Conservation (phyloP, 1,140 invertebrate genomes). For the Diorhabda elongata region DNA sequence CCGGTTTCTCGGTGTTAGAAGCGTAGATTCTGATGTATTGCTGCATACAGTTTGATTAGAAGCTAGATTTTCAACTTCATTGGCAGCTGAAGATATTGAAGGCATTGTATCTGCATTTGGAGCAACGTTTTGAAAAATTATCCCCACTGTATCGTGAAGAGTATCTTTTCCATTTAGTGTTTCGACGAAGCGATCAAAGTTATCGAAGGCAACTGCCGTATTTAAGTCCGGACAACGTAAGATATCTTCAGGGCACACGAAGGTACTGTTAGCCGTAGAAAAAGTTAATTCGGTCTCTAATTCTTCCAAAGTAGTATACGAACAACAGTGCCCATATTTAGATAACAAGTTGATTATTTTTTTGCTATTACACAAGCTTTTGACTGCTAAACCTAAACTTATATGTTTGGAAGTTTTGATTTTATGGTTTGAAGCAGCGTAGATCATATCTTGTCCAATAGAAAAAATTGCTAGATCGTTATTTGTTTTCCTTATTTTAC, state of each 20-base stretch:
- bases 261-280: constrained; percentile 9
- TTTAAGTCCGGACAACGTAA: constrained; percentile 8
- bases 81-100: too few relatives aligned
- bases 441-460: constrained; percentile 18
- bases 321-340: too few relatives aligned
- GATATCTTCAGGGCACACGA: constrained; percentile 5
- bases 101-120: too few relatives aligned
- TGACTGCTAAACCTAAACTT: too few relatives aligned
- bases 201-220: not conserved
- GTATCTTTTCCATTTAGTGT: too few relatives aligned
- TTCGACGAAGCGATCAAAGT: not conserved
- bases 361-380: too few relatives aligned
- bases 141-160: too few relatives aligned
- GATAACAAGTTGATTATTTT: too few relatives aligned
- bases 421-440: constrained; percentile 15
- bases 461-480: constrained; percentile 17
- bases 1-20: constrained; percentile 9
- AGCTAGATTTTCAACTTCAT: too few relatives aligned
- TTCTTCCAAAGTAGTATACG: not conserved
- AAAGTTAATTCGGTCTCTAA: constrained; percentile 17
- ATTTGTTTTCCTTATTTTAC: constrained; percentile 10
- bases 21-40: not conserved
- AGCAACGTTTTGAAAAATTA: too few relatives aligned
- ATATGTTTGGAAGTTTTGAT: constrained; percentile 11
- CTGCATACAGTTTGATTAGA: too few relatives aligned